These are phyloP conservation scores for Parochlus steinenii DNA, from an alignment of 2,888 invertebrate species.

Conservation along the genomic window DNA sequence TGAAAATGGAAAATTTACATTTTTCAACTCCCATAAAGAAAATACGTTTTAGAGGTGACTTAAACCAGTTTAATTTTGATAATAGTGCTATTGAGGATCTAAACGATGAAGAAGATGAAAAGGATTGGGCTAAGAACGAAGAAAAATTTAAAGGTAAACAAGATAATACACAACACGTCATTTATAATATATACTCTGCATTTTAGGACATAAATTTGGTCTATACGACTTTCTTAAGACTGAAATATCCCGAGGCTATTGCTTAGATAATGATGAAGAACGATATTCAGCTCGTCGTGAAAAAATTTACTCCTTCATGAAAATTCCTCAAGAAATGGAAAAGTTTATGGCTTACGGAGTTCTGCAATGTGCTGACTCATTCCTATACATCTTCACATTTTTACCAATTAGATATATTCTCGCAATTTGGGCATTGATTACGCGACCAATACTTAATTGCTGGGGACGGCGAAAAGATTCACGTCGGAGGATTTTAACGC, in stretches of 20 bases:
- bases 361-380: constrained; percentile 92
- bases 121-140: too few species aligned
- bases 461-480: constrained; percentile 40
- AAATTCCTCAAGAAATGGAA: constrained; percentile 82
- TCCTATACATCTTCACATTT: constrained; percentile 94
- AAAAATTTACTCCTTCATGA: constrained; percentile 92
- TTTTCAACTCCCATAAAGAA: constrained; percentile 6
- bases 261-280: constrained; percentile 88
- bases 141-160: too few species aligned
- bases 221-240: constrained; percentile 57
- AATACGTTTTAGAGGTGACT: constrained; percentile 9
- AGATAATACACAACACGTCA: background rate
- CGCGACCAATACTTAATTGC: constrained; percentile 54
- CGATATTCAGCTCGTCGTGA: constrained; percentile 85
- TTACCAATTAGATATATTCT: constrained; percentile 81
- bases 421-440: constrained; percentile 66
- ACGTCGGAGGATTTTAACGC: constrained; percentile 48
- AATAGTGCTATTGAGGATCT: constrained; percentile 1
- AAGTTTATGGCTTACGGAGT: constrained; percentile 89
- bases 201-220: constrained; percentile 7
- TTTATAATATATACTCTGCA: background rate
- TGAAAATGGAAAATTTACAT: background rate
- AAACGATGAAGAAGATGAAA: background rate
- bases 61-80: constrained; percentile 1
- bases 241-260: constrained; percentile 83